phyloP scores from a whole-genome alignment of 2,888 invertebrate genomes.

The Germaria angustata region DNA sequence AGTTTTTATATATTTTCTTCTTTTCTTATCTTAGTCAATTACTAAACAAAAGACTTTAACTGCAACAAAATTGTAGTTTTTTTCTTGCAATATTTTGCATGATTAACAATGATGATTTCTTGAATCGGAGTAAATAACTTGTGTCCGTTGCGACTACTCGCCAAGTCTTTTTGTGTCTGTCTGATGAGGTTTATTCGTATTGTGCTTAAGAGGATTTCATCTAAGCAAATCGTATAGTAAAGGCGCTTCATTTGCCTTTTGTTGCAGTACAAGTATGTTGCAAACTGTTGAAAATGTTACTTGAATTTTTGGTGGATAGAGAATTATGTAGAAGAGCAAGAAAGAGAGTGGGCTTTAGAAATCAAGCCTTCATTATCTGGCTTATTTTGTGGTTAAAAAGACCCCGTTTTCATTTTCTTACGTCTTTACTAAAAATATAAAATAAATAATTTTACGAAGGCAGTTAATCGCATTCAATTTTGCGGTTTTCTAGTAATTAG shows the following conservation, averaged over 20 bases:
- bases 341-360: not conserved
- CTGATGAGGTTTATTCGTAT: conserved; percentile 6
- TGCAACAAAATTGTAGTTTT: conserved; percentile 34
- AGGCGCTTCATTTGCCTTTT: conserved; percentile 44
- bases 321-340: not conserved
- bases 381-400: conserved; percentile 50
- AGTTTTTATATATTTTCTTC: conserved; percentile 20
- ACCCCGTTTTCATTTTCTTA: not conserved
- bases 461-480: conserved; percentile 63
- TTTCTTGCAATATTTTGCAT: conserved; percentile 13
- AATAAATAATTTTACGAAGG: conserved; percentile 9
- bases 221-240: conserved; percentile 8
- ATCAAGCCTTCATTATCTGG: conserved; percentile 56
- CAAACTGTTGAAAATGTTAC: conserved; percentile 35
- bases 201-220: conserved; percentile 10
- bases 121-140: conserved; percentile 19
- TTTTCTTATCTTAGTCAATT: conserved; percentile 61
- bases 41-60: conserved; percentile 63
- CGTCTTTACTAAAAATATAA: not conserved
- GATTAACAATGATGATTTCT: conserved; percentile 60
- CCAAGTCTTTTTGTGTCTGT: not conserved
- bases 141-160: not conserved
- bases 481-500: conserved; percentile 33
- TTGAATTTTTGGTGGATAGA: not conserved
- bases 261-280: not conserved